Conservation (phyloP, 2,113 vertebrate genomes). For the Furnarius figulus region DNA sequence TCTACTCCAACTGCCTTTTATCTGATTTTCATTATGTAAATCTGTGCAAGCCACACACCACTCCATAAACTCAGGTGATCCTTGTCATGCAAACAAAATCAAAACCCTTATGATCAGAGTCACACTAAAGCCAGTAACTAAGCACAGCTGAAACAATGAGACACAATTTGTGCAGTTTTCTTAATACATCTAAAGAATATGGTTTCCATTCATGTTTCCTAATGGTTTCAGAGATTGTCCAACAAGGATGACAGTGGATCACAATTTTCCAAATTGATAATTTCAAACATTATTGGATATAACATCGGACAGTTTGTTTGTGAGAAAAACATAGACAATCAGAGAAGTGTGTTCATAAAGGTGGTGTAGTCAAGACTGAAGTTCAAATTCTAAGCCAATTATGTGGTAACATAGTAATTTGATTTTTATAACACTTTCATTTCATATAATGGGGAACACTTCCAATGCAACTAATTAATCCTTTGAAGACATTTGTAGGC, state of each 20-base stretch:
- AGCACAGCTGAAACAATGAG: background rate
- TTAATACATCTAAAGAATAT: background rate
- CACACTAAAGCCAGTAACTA: background rate
- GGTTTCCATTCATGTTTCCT: accelerated
- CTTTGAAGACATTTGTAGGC: background rate
- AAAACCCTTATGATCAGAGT: background rate
- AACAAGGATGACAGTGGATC: background rate
- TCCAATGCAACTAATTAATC: background rate
- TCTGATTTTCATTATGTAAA: background rate
- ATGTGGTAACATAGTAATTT: background rate
- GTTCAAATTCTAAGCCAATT: background rate
- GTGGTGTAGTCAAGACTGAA: background rate
- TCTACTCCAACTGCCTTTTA: background rate
- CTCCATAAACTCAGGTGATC: background rate
- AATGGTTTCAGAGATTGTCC: background rate
- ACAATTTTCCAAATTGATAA: background rate
- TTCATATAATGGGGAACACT: background rate
- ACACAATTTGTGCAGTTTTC: background rate
- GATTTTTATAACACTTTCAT: background rate
- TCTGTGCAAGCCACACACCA: background rate
- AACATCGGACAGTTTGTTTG: background rate
- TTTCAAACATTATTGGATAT: background rate
- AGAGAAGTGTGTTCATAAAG: background rate
- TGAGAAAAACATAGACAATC: background rate
- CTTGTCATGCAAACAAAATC: background rate